Evolutionary conservation across 1,140 invertebrate genomes (phyloP), one percentile per base, ranked within the genome.

Genomic region (Leucophenga varia): DNA sequence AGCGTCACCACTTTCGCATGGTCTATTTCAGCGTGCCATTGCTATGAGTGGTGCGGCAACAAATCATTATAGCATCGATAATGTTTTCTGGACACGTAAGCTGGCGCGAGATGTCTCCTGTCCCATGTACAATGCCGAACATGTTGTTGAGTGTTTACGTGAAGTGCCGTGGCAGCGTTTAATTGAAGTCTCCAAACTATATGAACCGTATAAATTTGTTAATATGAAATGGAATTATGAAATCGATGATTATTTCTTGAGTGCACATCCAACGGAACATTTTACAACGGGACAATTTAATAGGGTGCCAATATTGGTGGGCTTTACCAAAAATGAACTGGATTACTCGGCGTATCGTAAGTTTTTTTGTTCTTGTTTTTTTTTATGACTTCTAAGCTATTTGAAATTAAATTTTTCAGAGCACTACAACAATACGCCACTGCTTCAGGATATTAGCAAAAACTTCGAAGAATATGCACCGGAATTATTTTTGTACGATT

Each of bases 31-130:
- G 47, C 78, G 79, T 47, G 84, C 79, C 0, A 83, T 87, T 22
- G 64, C 81, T 7, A 81, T 85, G 76, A 86, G 86, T 53, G 88
- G 88, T 0, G 81, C 81, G 8, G 82, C 83, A 0, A 67, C 87
- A 4, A 80, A 80, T 59, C 75, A 79, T 31, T 69, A 40, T 40
- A 37, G 22, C 30, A 69, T 72, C 1, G 55, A 72, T 40, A 72
- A 72, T 47, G 13, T 46, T 7, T 57, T 49, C 32, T 72, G 69
- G 69, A 57, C 59, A 2, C 41, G 55, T 0, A 57, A 58, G 30
- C 37, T 72, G 18, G 61, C 69, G 8, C 40, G 53, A 2, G 54
- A 65, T 14, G 10, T 65, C 22, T 52, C 36, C 0, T 72, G 69
- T 30, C 68, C 69, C 12, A 40, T 61, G 40, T 69, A 57, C 31